Evolutionary conservation across 2,888 invertebrate genomes (phyloP), one percentile per base, ranked within the genome.

Genomic region (Lasioglossum zephyrum): DNA sequence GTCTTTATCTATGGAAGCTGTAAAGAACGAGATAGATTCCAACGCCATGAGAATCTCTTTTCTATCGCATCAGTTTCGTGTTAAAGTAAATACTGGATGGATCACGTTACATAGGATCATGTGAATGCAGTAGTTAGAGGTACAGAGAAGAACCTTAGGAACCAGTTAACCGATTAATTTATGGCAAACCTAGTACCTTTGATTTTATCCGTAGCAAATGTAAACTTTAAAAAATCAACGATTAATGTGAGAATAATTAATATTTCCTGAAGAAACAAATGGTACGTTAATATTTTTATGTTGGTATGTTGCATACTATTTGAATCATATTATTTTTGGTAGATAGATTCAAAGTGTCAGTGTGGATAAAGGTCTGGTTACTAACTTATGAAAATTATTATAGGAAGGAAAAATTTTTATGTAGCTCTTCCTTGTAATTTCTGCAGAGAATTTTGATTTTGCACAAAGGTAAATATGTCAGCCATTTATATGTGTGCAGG

Each of bases 1-100:
- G 31, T 47, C 57, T 77, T 57, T 44, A 69, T 57, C 5, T 16
- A n/a, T 16, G 4, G 31, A 6, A 57, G 16, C 69, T 69, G 22
- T 70, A 74, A 57, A 36, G 53, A 70, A 41, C 49, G 47, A 49
- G 60, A n/a, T n/a, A 53, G 49, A 83, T 77, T n/a, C 75, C 36
- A 18, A 60, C 41, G 69, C 39, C n/a, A 1, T 11, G 11, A 41
- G 13, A 11, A 41, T n/a, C 69, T 41, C 22, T 18, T 22, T 69
- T n/a, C 22, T n/a, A n/a, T n/a, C 69, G 39, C 36, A 41, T 41
- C 41, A n/a, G n/a, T 69, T 39, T n/a, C 5, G 11, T 9, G 69
- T n/a, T 69, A 4, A 11, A 11, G 41, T 39, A 69, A 39, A 69
- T 69, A 41, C 9, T 16, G 9, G 22, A 39, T 69, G 22, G 36